phyloP scores from a whole-genome alignment of 1,140 invertebrate genomes.

The Mycetomoellerius zeteki region DNA sequence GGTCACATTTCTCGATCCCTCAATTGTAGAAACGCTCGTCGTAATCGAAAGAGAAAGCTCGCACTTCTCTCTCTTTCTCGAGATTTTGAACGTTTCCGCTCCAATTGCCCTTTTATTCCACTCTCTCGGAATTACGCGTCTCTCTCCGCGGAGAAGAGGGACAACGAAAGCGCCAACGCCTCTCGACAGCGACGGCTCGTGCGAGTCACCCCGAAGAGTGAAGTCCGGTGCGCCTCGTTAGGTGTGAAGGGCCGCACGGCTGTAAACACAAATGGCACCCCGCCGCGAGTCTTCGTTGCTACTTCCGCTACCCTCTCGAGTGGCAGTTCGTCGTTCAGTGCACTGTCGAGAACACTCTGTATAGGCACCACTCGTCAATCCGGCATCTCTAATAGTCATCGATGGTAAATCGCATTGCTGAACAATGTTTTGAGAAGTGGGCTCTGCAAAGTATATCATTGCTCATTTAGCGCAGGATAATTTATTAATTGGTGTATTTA shows the following conservation, averaged over 20 bases:
- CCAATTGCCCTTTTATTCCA: constrained; percentile 33
- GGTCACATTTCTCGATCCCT: constrained; percentile 78
- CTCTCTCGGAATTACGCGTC: constrained; percentile 23
- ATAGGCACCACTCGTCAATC: constrained; percentile 8
- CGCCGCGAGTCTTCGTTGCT: constrained; percentile 58
- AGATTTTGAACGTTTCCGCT: constrained; percentile 66
- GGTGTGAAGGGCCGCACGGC: constrained; percentile 71
- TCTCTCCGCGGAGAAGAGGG: constrained; percentile 53
- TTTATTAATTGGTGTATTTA: not conserved
- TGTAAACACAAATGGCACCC: constrained; percentile 82
- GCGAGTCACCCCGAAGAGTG: constrained; percentile 60
- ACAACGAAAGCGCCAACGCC: constrained; percentile 52
- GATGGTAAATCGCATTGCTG: not conserved
- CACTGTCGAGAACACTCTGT: constrained; percentile 55
- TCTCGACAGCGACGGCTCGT: constrained; percentile 52
- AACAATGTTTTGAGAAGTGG: constrained; percentile 13
- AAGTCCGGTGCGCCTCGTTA: constrained; percentile 77
- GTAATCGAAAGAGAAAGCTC: constrained; percentile 81
- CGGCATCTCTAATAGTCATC: constrained; percentile 25
- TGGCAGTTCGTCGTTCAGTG: constrained; percentile 63
- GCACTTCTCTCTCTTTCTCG: constrained; percentile 7
- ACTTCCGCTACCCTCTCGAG: constrained; percentile 65
- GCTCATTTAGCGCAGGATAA: not conserved
- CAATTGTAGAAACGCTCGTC: constrained; percentile 47
- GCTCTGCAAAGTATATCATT: not conserved